Base-by-base conservation (phyloP, 2,888 invertebrate genomes). In the Monochamus alternatus region DNA sequence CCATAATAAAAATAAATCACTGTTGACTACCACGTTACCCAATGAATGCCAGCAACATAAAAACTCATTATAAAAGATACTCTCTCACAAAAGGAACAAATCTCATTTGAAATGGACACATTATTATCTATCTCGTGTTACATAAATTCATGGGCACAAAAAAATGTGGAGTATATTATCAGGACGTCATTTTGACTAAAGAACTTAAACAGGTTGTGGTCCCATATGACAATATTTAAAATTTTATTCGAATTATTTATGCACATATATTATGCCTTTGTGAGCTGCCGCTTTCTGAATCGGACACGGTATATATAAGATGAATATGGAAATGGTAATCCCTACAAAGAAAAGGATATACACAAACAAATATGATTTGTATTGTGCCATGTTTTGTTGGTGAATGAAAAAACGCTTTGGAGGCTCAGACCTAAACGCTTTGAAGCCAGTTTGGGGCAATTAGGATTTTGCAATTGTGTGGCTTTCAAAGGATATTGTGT, bases 221-320 rank as follows among this genome's bases (percentile, higher is more conserved):
- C 81, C 82, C 81, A 80, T 81, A 80, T 81, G 83, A 85, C 84
- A 85, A 85, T 85, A 85, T 86, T 84, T 86, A 81, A 84, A 82
- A 85, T 84, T 85, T 85, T 85, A 84, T 86, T 83, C 85, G 83
- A 83, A 85, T 86, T 85, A 86, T 85, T 83, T 86, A 86, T 86
- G 86, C 85, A 84, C 85, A 86, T 86, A 86, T 81, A 83, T 85
- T 85, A 84, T 76, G 76, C 80, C 84, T 86, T 85, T 86, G 85
- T 86, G 78, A 81, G 82, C 84, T 81, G 86, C 86, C 86, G 86
- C 86, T 83, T 82, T 84, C 82, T 75, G 78, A 83, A 85, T 85
- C 82, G 81, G 84, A 80, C 83, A 84, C 83, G 83, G 81, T 82
- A 77, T 81, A 82, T 81, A 81, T 79, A 81, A 82, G 81, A 81